phyloP scores from a whole-genome alignment of 2,797 vertebrate species.

The Calcarius lapponicus region DNA sequence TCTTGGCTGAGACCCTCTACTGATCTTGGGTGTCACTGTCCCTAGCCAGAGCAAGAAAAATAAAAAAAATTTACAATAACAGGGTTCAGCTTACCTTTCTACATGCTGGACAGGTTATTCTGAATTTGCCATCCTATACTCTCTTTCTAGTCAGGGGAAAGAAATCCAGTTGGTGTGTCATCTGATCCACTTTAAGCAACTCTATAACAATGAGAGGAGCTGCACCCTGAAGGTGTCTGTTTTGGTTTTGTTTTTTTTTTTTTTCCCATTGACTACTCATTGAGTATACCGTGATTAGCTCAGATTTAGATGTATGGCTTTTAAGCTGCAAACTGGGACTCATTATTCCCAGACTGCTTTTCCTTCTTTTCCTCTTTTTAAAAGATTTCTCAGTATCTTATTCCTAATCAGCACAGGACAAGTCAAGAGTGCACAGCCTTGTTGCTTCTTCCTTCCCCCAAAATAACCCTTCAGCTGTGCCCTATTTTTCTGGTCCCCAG shows the following conservation, averaged over 20 bases:
- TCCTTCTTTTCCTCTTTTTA: neutral
- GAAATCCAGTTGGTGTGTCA: neutral
- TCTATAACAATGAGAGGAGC: neutral
- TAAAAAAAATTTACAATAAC: neutral
- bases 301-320: neutral
- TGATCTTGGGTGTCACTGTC: neutral
- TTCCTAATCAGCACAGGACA: neutral
- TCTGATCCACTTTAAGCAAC: neutral
- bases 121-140: neutral
- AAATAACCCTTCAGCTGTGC: conserved; percentile 53
- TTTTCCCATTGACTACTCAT: neutral
- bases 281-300: neutral
- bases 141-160: neutral
- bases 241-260: neutral
- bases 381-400: neutral
- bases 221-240: neutral
- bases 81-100: neutral
- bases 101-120: neutral
- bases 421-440: neutral
- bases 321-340: neutral
- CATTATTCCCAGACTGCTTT: neutral
- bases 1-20: neutral
- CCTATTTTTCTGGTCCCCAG: neutral
- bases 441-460: neutral
- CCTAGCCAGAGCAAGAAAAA: neutral